Evolutionary conservation across 2,888 invertebrate genomes (phyloP).

Genomic region (Xanthorhoe designata): DNA sequence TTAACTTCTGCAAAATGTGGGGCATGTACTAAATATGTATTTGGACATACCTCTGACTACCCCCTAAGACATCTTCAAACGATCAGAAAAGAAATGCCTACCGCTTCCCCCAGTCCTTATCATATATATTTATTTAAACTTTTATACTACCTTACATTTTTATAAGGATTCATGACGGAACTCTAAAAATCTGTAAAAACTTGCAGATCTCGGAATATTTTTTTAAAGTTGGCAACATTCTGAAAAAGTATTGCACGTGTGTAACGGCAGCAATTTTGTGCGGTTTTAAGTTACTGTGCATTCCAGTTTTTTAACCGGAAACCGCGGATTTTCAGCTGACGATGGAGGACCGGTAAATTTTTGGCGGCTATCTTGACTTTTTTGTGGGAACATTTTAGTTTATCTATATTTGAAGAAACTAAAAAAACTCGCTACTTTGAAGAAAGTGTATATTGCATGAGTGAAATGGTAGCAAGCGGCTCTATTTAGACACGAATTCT

Average conservation of each 20-base stretch:
- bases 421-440: conserved; percentile 14
- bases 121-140: no score
- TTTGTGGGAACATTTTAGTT: conserved; percentile 29
- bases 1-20: no score
- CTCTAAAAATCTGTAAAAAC: conserved; percentile 43
- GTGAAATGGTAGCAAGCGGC: neutral
- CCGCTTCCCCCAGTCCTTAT: no score
- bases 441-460: conserved; percentile 11
- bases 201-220: conserved; percentile 45
- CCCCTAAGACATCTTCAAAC: no score
- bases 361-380: conserved; percentile 49
- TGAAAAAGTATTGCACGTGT: conserved; percentile 72
- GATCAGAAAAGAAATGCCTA: no score
- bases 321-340: conserved; percentile 71
- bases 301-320: conserved; percentile 79
- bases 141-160: neutral
- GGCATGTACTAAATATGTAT: no score
- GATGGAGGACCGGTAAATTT: conserved; percentile 61
- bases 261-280: conserved; percentile 73
- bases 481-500: neutral
- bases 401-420: conserved; percentile 30
- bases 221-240: conserved; percentile 62
- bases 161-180: conserved; percentile 8
- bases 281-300: conserved; percentile 77
- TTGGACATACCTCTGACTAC: no score